Conservation (phyloP, 2,888 invertebrate species). For the Timema cristinae region DNA sequence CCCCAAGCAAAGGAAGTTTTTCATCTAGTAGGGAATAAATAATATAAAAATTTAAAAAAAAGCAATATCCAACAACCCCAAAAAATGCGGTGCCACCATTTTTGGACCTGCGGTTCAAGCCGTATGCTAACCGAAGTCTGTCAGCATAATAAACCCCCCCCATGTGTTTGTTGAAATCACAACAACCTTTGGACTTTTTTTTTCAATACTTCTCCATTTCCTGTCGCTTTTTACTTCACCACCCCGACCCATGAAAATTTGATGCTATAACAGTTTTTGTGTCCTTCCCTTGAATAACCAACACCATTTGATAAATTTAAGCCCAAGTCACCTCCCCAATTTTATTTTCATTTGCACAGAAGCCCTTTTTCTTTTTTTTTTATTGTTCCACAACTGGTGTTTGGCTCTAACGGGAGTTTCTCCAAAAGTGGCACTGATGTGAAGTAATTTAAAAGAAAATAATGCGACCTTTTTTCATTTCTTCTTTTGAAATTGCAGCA, state of each 20-base stretch:
- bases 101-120: constrained; percentile 14
- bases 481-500: constrained; percentile 31
- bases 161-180: constrained; percentile 8
- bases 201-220: constrained; percentile 17
- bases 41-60: constrained; percentile 19
- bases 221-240: constrained; percentile 8
- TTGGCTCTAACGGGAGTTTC: constrained; percentile 29
- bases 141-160: constrained; percentile 22
- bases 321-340: no score
- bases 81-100: constrained; percentile 20
- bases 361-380: constrained; percentile 24
- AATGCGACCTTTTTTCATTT: constrained; percentile 28
- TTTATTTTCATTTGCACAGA: background rate
- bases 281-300: constrained; percentile 29
- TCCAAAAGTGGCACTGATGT: constrained; percentile 31
- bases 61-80: constrained; percentile 19
- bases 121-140: background rate
- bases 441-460: constrained; percentile 26
- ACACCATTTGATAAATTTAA: constrained; percentile 16
- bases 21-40: constrained; percentile 13
- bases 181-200: background rate
- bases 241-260: constrained; percentile 33
- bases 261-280: constrained; percentile 30
- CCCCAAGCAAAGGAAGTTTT: constrained; percentile 11
- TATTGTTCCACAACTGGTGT: constrained; percentile 28